Conservation (phyloP, 2,797 vertebrate species). For the Parotocinclus haroldoi region DNA sequence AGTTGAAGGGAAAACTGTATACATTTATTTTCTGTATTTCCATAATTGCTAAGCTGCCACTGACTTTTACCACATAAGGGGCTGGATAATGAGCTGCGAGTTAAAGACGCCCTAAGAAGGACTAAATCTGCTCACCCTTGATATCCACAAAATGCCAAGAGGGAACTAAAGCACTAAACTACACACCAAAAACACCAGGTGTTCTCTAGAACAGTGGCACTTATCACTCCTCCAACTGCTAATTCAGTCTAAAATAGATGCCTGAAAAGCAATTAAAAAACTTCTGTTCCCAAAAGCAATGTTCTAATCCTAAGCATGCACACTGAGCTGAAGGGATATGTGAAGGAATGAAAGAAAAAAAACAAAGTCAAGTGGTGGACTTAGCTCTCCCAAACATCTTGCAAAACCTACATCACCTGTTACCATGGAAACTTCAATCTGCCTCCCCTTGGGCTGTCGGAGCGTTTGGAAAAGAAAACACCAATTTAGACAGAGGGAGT, state of each 20-base stretch:
- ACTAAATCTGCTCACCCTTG: too few relatives aligned
- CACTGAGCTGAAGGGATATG: not conserved
- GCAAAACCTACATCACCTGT: conserved; percentile 19
- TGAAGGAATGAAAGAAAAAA: not conserved
- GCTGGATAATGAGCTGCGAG: too few relatives aligned
- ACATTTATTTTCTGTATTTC: too few relatives aligned
- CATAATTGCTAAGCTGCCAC: too few relatives aligned
- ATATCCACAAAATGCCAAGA: too few relatives aligned
- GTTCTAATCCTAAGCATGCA: not conserved
- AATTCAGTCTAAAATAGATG: not conserved
- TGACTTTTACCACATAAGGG: too few relatives aligned
- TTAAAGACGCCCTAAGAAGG: too few relatives aligned
- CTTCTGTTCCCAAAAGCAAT: not conserved
- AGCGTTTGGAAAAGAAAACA: conserved; percentile 34
- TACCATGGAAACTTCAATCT: conserved; percentile 29
- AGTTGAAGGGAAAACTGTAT: too few relatives aligned
- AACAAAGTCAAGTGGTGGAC: not conserved
- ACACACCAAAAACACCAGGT: too few relatives aligned
- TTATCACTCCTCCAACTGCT: not conserved
- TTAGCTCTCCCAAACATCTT: not conserved
- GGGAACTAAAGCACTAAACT: too few relatives aligned
- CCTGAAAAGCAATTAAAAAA: not conserved
- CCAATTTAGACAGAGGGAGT: conserved; percentile 27
- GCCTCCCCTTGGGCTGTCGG: conserved; percentile 31
- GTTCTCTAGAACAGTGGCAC: not conserved